Conservation (phyloP, 1,140 invertebrate species). For the Chionoecetes opilio region DNA sequence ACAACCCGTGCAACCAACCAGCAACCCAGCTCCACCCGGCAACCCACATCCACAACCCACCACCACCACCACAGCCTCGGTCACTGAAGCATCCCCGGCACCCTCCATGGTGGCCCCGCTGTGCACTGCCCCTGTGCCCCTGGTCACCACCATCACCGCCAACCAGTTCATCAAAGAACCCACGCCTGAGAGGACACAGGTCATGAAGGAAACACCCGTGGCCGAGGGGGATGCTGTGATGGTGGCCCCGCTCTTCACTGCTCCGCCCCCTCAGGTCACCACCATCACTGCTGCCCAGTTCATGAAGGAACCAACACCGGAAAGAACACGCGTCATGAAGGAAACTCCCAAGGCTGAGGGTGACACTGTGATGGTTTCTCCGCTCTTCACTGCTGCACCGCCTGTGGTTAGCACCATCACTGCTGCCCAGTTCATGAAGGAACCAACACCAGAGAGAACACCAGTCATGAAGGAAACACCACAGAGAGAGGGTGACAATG, state of each 20-base stretch:
- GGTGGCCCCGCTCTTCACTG: neutral
- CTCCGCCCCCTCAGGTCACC: neutral
- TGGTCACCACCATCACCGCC: neutral
- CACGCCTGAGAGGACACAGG: neutral
- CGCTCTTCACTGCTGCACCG: neutral
- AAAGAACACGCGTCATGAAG: neutral
- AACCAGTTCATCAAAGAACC: neutral
- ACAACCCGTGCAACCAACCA: slow-evolving; percentile 14
- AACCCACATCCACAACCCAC: neutral
- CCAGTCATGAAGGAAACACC: neutral
- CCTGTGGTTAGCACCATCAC: neutral
- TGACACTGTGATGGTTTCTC: neutral
- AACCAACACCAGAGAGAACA: neutral
- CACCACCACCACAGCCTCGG: neutral
- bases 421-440: neutral
- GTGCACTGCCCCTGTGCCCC: neutral
- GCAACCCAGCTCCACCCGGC: neutral
- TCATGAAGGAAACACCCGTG: neutral
- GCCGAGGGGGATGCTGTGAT: neutral
- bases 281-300: neutral
- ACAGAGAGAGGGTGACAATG: neutral
- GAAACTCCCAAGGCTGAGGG: neutral
- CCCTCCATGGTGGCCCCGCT: neutral
- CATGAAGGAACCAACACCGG: neutral
- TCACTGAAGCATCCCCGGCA: neutral